phyloP scores from a whole-genome alignment of 1,140 invertebrate genomes.

The Drosophila lowei region DNA sequence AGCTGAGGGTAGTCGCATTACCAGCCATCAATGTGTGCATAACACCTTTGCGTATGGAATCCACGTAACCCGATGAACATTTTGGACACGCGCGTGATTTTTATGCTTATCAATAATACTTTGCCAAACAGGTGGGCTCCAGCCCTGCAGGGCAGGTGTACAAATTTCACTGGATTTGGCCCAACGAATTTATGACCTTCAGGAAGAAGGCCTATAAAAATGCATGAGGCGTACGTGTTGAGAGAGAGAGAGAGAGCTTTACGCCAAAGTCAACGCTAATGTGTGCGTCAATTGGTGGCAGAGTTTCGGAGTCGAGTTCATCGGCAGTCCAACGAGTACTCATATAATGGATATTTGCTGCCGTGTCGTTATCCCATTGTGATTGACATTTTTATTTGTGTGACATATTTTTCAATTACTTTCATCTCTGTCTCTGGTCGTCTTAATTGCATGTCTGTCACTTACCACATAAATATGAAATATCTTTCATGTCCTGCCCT shows the following conservation, averaged over 20 bases:
- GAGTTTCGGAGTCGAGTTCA: too few species aligned
- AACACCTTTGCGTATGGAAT: constrained; percentile 54
- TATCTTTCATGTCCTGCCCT: constrained; percentile 8
- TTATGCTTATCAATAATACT: constrained; percentile 77
- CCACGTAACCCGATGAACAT: constrained; percentile 56
- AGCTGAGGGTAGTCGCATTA: constrained; percentile 28
- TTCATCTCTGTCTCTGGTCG: not conserved
- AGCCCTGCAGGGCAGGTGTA: constrained; percentile 60
- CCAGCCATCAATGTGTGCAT: constrained; percentile 32
- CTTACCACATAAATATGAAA: constrained; percentile 39
- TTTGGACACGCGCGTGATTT: constrained; percentile 74
- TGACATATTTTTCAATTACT: constrained; percentile 40
- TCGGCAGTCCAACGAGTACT: not conserved
- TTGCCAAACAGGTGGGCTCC: constrained; percentile 25
- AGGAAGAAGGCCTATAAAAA: constrained; percentile 57
- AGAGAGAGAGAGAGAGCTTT: constrained; percentile 14
- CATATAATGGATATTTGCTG: not conserved
- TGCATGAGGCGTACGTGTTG: constrained; percentile 61
- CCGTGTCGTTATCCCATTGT: constrained; percentile 1
- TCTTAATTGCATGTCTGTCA: constrained; percentile 57
- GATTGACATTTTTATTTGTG: constrained; percentile 49
- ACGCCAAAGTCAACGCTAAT: constrained; percentile 26
- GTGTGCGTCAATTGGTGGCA: constrained; percentile 6
- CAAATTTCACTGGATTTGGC: constrained; percentile 68
- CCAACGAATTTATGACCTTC: constrained; percentile 51